Base-by-base conservation (phyloP, 2,797 vertebrate genomes). In the Sylvia borin region DNA sequence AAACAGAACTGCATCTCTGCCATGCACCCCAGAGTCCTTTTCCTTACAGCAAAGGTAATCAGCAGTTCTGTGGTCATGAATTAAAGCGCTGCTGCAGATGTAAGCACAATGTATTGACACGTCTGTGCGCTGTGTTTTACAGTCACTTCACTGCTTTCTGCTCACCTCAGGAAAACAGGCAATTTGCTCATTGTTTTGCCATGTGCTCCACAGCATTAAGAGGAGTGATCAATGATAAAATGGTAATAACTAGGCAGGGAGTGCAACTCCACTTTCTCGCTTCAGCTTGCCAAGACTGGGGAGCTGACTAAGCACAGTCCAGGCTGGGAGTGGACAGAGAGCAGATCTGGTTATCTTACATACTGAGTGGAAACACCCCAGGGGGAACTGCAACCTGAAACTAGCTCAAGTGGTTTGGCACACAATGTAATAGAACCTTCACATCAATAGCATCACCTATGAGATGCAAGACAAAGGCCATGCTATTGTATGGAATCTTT, bases 381-480 rank as follows among this genome's bases (percentile, higher is more conserved):
- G 32, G 72, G 94, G 88, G 53, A 90, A 2, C 77, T 92, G 94
- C 90, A 97, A 94, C 79, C 92, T 82, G 90, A 96, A 91, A 92
- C 93, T 9, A 60, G 86, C 84, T 89, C 85, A 17, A 95, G 90
- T 45, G 88, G 85, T 92, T 95, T 97, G 95, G 96, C 94, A 85
- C 90, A 85, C 68, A 66, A 36, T 62, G 88, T 42, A 90, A 89
- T 91, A 71, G 31, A 96, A 58, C 83, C 80, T 94, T 85, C 92
- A 85, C 86, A 74, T 93, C 93, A 87, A 92, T 61, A 77, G 93
- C 90, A 51, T 95, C 81, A 48, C 84, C 88, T 89, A 19, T 34
- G 94, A 91, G 90, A 85, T 89, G 92, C 75, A 42, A 92, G 93
- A 89, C 95, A 94, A 97, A 96, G 84, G 74, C 92, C 54, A 15